Evolutionary conservation across 2,113 vertebrate species (phyloP).

Genomic region (Camarhynchus parvulus): DNA sequence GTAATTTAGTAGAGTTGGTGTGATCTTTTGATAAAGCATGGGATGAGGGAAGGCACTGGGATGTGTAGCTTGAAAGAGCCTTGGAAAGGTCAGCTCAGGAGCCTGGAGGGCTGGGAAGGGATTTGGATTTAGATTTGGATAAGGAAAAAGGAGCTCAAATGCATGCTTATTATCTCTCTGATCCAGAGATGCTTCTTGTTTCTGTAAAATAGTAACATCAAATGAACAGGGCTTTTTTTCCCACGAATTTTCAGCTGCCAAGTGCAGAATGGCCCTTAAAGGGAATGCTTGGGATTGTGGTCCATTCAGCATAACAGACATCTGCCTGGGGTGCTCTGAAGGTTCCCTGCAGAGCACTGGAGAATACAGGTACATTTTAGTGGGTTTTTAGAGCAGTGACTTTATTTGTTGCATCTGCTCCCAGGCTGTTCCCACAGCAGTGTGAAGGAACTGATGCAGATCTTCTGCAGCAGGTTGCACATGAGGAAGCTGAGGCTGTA

Average conservation of each 20-base stretch:
- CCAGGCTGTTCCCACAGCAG: neutral
- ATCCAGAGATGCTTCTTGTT: neutral
- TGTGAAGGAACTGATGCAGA: fast-evolving
- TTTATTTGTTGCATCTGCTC: neutral
- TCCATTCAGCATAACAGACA: fast-evolving
- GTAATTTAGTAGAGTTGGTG: neutral
- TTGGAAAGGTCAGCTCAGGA: neutral
- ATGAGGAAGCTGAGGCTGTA: neutral
- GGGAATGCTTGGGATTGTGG: neutral
- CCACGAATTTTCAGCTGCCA: neutral
- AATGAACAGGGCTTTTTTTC: neutral
- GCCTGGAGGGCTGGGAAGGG: neutral
- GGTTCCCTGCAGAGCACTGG: neutral
- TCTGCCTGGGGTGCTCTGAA: neutral
- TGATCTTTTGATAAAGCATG: neutral
- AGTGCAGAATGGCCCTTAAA: neutral
- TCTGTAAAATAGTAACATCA: neutral
- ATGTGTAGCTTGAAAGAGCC: neutral
- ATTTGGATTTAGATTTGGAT: neutral
- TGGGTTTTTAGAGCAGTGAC: neutral
- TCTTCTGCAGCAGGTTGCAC: neutral
- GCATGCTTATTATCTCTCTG: neutral
- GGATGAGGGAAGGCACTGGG: neutral
- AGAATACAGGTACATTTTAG: neutral
- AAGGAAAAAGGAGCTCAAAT: neutral